Base-by-base conservation (phyloP, 2,888 invertebrate species). In the Dryobotodes eremita region DNA sequence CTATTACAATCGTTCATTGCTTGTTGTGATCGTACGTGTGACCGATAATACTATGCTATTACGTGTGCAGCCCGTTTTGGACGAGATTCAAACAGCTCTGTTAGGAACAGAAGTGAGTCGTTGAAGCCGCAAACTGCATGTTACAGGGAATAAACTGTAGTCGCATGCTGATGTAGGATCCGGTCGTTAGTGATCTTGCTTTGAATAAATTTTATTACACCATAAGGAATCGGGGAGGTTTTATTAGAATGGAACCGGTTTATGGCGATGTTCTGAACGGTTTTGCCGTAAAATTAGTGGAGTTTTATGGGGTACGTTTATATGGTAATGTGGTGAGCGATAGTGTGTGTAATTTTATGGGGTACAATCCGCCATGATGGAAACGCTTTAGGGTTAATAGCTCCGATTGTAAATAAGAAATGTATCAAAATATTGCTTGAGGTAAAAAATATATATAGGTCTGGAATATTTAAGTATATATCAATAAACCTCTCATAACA, bases 81-180 rank as follows among this genome's bases (percentile, higher is more conserved):
- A 92, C 89, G 76, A 80, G 86, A 87, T 92, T 92, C 92, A 92
- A 92, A 92, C 90, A 86, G 90, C 90, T 88, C 78, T 82, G 90
- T 91, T 89, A 88, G 86, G 80, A 75, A 70, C 86, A 87, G 86
- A 86, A 88, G 71, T 84, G 85, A 85, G 90, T 91, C 92, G 89
- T 92, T 92, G 82, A 71, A 85, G 72, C 91, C 89, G 53, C 91
- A 91, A 92, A 92, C 89, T 92, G 91, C 90, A 86, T 91, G 91
- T 89, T 83, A 87, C 86, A 76, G 50, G 70, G 79, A 86, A 88
- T 88, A 90, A 88, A 89, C 84, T 85, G 82, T 73, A 71, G 80
- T 86, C 74, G 83, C 85, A 89, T 88, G 88, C 84, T 88, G 89
- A 89, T 89, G 80, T 82, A 74, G 81, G 72, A 78, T 85, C 86